A percentile compares a stretch with the other conserved stretches of the same genome.
phyloP scores from a whole-genome alignment of 1,140 invertebrate species.

The Drosophila nigromelanica region DNA sequence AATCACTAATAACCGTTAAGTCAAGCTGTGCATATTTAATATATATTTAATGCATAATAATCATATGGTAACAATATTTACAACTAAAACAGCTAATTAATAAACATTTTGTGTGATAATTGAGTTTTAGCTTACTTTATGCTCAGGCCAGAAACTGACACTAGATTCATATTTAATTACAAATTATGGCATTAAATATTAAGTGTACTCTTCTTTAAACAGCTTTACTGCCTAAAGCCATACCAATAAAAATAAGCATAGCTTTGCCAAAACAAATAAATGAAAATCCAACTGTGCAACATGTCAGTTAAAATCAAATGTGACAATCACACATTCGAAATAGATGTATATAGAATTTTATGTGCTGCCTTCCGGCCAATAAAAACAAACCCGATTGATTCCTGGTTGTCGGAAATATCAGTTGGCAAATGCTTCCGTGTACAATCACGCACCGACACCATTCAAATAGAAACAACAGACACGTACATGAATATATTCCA shows the following conservation, averaged over 20 bases:
- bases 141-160: slow-evolving; percentile 6
- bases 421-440: slow-evolving; percentile 29
- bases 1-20: slow-evolving; percentile 39
- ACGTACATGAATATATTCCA: neutral
- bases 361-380: slow-evolving; percentile 30
- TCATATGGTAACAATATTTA: neutral
- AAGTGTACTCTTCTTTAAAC: neutral
- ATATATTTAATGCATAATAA: slow-evolving; percentile 40
- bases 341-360: slow-evolving; percentile 10
- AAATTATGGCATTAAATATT: too few species aligned
- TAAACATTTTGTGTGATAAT: slow-evolving; percentile 54
- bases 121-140: slow-evolving; percentile 58
- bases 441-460: slow-evolving; percentile 15
- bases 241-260: too few species aligned
- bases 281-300: neutral
- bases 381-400: slow-evolving; percentile 25
- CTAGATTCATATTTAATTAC: too few species aligned
- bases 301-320: slow-evolving; percentile 2
- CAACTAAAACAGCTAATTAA: slow-evolving; percentile 44
- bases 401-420: slow-evolving; percentile 24
- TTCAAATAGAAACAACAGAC: slow-evolving; percentile 10
- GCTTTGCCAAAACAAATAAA: too few species aligned
- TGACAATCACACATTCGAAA: slow-evolving; percentile 2
- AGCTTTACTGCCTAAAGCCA: too few species aligned
- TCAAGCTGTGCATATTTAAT: slow-evolving; percentile 20